These are phyloP conservation scores for Apistogramma diplotaenia DNA, from an alignment of 2,113 vertebrate genomes.

Conservation along the genomic window DNA sequence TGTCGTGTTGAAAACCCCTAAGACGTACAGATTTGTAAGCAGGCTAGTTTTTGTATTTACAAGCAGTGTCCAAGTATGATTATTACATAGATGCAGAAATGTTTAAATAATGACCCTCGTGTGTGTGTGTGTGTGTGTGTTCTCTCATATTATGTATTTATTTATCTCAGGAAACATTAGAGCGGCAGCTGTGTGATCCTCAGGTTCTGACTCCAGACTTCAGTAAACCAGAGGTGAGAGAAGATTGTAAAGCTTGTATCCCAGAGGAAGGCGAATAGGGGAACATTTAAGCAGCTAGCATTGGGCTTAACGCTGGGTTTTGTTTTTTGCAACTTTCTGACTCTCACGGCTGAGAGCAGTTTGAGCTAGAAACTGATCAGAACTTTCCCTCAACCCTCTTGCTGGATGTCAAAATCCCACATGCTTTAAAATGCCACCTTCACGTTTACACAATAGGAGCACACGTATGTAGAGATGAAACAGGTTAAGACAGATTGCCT, in stretches of 20 bases:
- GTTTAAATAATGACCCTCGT: background rate
- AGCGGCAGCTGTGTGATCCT: slow-evolving; percentile 86
- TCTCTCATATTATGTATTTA: background rate
- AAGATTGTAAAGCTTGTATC: background rate
- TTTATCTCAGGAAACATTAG: slow-evolving; percentile 83
- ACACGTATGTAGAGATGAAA: background rate
- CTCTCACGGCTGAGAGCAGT: background rate
- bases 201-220: slow-evolving; percentile 86
- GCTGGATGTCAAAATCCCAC: background rate
- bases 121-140: background rate
- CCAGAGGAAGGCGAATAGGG: background rate
- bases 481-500: background rate
- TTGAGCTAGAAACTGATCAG: background rate
- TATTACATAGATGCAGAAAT: background rate
- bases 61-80: background rate
- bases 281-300: background rate
- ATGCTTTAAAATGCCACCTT: background rate
- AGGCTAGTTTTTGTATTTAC: background rate
- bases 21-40: slow-evolving; percentile 91
- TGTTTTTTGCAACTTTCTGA: background rate
- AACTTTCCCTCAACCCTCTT: background rate
- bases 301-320: background rate
- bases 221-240: slow-evolving; percentile 92
- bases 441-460: background rate
- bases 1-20: slow-evolving; percentile 86